A percentile compares a stretch with the other conserved stretches of the same genome.
phyloP scores from a whole-genome alignment of 1,140 invertebrate species.

The Thaumetopoea pityocampa region DNA sequence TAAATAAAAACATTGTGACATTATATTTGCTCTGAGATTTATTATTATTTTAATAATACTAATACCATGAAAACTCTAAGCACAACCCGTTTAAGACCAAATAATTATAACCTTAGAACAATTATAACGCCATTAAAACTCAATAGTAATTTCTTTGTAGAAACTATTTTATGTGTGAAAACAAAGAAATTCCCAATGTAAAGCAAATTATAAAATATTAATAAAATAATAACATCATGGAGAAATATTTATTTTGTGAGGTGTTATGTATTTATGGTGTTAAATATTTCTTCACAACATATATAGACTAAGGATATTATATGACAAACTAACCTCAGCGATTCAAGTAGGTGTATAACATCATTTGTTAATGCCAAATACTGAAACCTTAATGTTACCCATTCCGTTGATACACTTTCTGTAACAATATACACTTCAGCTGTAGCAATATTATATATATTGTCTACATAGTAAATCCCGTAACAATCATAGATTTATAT shows the following conservation, averaged over 20 bases:
- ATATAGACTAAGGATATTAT: slow-evolving; percentile 22
- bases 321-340: slow-evolving; percentile 74
- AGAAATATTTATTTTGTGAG: slow-evolving; percentile 54
- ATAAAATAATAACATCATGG: slow-evolving; percentile 49
- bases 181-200: slow-evolving; percentile 43
- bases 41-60: not conserved
- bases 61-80: slow-evolving; percentile 2
- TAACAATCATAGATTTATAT: too few relatives aligned
- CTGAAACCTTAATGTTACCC: slow-evolving; percentile 85
- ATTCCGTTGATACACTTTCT: slow-evolving; percentile 83
- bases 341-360: slow-evolving; percentile 79
- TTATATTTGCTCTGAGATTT: slow-evolving; percentile 21
- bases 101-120: slow-evolving; percentile 17
- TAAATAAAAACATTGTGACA: slow-evolving; percentile 16
- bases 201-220: slow-evolving; percentile 18
- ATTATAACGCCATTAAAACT: slow-evolving; percentile 2
- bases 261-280: slow-evolving; percentile 12
- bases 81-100: slow-evolving; percentile 1
- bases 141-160: slow-evolving; percentile 17
- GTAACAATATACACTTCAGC: slow-evolving; percentile 48
- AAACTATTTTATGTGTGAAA: slow-evolving; percentile 10
- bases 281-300: slow-evolving; percentile 70
- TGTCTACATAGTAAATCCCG: too few relatives aligned
- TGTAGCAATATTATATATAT: too few relatives aligned
- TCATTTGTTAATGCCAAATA: slow-evolving; percentile 81